Evolutionary conservation across 1,140 invertebrate genomes (phyloP), one percentile per base, ranked within the genome.

Genomic region (Vanessa atalanta): DNA sequence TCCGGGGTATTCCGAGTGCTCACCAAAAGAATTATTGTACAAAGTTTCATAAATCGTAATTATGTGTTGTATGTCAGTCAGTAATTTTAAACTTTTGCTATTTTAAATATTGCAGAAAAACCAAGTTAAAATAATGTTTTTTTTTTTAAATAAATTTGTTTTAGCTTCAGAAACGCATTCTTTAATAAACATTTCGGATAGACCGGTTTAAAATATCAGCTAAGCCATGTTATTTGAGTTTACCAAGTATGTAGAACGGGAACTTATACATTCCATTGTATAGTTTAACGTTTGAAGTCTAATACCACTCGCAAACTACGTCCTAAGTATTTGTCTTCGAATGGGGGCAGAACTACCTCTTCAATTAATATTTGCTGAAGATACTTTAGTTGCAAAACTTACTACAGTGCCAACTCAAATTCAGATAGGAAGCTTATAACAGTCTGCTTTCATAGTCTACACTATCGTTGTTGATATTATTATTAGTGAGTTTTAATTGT

Each of bases 341-440:
- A 80, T 82, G 71, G 78, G 71, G 60, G 50, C 47, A 70, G 71
- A 53, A 71, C 73, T 70, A 70, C 67, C 70, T 73, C 77, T 73
- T 80, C 80, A 83, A 84, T 84, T 83, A 85, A 87, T 87, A 87
- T 86, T 84, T 83, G 80, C 81, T 81, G 74, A 84, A 87, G 81
- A 80, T 84, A 83, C 78, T 84, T 85, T 78, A 70, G 76, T 79
- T 81, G 50, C 66, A 69, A 77, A 84, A 82, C 77, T 84, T 85
- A 61, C 68, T 78, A 83, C 77, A 77, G 75, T 79, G 66, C 65
- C 70, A 74, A 80, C 65, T 79, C 57, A 65, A 67, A 74, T 31
- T 53, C 26, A 61, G 7, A 61, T 12, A 16, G 16, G 15, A 55
- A 61, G 57, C 57, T 61, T 61, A 61, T 31, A 61, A 37, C 23